Evolutionary conservation across 2,113 vertebrate species (phyloP).

Genomic region (Picathartes gymnocephalus): DNA sequence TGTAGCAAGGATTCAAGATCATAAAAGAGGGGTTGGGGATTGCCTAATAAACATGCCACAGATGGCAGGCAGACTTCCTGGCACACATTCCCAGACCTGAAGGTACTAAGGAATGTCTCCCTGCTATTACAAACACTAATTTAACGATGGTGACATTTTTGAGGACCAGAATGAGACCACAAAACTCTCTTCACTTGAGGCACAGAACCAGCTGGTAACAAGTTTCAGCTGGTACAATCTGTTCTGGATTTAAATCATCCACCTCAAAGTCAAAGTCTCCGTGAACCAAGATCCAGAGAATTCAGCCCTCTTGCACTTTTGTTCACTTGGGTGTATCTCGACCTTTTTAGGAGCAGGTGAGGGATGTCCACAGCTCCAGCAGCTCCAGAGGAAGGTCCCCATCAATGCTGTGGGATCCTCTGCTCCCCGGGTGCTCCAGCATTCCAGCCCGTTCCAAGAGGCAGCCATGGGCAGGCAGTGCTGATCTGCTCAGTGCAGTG

Average conservation of each 20-base stretch:
- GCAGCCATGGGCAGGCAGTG: fast-evolving
- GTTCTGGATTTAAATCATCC: neutral
- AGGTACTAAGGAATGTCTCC: neutral
- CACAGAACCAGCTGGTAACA: slow-evolving; percentile 34
- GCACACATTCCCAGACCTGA: neutral
- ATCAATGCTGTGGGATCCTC: neutral
- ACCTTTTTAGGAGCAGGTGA: neutral
- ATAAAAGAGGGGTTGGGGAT: neutral
- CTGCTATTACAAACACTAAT: neutral
- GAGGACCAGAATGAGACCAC: slow-evolving; percentile 43
- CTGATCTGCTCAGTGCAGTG: fast-evolving
- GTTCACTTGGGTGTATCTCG: fast-evolving
- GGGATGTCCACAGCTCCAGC: neutral
- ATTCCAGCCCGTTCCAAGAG: neutral
- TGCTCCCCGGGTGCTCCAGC: neutral
- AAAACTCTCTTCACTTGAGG: slow-evolving; percentile 41
- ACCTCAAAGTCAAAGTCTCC: neutral
- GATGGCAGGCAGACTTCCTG: slow-evolving; percentile 36
- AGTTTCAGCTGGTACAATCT: slow-evolving; percentile 8
- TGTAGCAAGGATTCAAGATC: neutral
- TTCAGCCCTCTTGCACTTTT: neutral
- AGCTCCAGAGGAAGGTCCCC: neutral
- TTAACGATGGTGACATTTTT: slow-evolving; percentile 25
- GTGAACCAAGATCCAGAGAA: neutral
- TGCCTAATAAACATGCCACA: neutral